Conservation (phyloP, 2,888 invertebrate genomes). For the Drosophila austrosaltans region DNA sequence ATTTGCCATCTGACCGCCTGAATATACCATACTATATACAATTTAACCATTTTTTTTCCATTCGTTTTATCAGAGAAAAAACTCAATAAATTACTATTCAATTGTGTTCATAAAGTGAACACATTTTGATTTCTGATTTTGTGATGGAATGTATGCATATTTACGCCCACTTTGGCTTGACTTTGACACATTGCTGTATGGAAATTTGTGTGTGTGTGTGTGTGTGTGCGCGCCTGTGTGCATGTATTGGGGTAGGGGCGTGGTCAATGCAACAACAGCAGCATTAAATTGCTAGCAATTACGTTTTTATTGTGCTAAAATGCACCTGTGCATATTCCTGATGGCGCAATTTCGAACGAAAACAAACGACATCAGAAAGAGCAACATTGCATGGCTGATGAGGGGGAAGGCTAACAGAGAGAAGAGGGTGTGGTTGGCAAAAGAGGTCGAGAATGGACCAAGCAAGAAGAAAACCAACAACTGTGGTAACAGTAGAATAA, state of each 20-base stretch:
- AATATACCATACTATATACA: constrained; percentile 8
- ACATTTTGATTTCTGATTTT: constrained; percentile 18
- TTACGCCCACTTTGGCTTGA: constrained; percentile 29
- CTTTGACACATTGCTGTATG: constrained; percentile 1
- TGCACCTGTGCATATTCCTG: constrained; percentile 80
- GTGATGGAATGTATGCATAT: constrained; percentile 39
- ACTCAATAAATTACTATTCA: constrained; percentile 14
- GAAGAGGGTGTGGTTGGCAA: constrained; percentile 11
- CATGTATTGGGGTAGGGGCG: constrained; percentile 6
- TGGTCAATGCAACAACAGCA: constrained; percentile 55
- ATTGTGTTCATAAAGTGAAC: constrained; percentile 17
- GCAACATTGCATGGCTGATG: constrained; percentile 63
- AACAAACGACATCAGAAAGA: constrained; percentile 78
- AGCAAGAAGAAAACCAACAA: constrained; percentile 70
- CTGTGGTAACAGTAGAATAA: constrained; percentile 73
- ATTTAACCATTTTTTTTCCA: not conserved
- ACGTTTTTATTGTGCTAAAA: constrained; percentile 80
- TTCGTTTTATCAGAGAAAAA: constrained; percentile 29
- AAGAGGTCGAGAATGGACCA: constrained; percentile 8
- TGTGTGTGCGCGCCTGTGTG: not conserved
- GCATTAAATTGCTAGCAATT: constrained; percentile 78
- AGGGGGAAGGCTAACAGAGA: not conserved
- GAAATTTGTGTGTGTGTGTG: not conserved
- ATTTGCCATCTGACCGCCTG: constrained; percentile 18
- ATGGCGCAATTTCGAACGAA: constrained; percentile 80